These are phyloP conservation scores for Drosophila quasianomalipes DNA, from an alignment of 2,888 invertebrate genomes.

Conservation along the genomic window DNA sequence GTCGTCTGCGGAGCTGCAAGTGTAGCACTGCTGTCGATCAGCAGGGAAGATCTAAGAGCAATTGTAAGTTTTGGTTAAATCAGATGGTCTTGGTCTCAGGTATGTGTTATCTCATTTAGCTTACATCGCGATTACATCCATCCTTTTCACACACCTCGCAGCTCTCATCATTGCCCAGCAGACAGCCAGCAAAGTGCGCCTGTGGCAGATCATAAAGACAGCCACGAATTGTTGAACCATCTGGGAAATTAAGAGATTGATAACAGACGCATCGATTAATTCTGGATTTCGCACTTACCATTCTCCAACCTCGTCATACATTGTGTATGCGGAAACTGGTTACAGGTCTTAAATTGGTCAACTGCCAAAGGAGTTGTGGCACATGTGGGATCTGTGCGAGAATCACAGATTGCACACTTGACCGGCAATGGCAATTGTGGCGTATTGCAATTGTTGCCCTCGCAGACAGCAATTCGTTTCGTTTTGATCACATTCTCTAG, in stretches of 20 bases:
- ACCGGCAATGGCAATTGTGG: conserved; percentile 49
- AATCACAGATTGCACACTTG: conserved; percentile 77
- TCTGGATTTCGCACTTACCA: conserved; percentile 30
- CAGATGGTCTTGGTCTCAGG: not conserved
- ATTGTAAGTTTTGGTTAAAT: not conserved
- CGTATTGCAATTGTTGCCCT: conserved; percentile 77
- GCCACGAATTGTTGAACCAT: conserved; percentile 77
- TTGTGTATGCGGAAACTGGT: conserved; percentile 71
- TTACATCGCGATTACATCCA: conserved; percentile 82
- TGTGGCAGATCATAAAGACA: conserved; percentile 73
- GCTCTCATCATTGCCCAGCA: conserved; percentile 70
- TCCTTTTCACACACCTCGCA: conserved; percentile 70
- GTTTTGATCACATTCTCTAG: conserved; percentile 74
- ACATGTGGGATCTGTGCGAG: conserved; percentile 66
- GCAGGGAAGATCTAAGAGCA: conserved; percentile 75
- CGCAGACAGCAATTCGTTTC: conserved; percentile 77
- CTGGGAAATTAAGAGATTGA: conserved; percentile 43
- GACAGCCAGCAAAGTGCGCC: conserved; percentile 70
- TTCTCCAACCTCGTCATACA: conserved; percentile 71
- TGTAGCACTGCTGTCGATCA: conserved; percentile 77
- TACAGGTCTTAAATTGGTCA: conserved; percentile 64
- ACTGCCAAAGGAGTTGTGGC: conserved; percentile 69
- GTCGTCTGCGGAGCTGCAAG: conserved; percentile 76
- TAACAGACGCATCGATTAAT: not conserved
- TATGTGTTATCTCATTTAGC: not conserved